Base-by-base conservation (phyloP, 2,888 invertebrate genomes). In the Notodonta ziczac region DNA sequence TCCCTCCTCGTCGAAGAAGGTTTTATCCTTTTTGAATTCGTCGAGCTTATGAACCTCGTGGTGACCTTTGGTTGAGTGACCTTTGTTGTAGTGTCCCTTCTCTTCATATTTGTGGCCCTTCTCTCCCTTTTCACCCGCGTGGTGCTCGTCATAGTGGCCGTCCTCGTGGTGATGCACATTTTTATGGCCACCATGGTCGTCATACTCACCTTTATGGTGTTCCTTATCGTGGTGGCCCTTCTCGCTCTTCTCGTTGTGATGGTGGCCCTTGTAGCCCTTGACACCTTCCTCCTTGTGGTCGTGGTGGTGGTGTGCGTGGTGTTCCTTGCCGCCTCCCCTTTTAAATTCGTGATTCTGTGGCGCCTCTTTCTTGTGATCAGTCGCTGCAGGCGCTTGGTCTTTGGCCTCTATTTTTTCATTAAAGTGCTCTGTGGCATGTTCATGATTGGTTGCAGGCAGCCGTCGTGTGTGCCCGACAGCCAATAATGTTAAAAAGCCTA, bases 1-100 rank as follows among this genome's bases (percentile, higher is more conserved):
- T 74, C 97, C 97, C 77, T 97, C 96, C 87, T 97, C 97, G 75
- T 97, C 97, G 86, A 96, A 97, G 95, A 97, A 97, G 81, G 97
- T 96, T 82, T 97, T 97, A 79, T 97, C 96, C 86, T 97, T 97
- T 84, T 97, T 97, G 88, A 95, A 97, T 87, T 97, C 97, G 85
- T 98, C 97, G 65, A 97, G 88, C 81, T 98, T 97, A 88, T 98
- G 97, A 8, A 97, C 94, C 84, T 97, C 96, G 83, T 98, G 97
- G 72, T 97, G 97, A 62, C 98, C 97, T 86, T 97, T 97, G 72
- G 97, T 97, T 67, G 96, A 96, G 88, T 97, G 97, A 0, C 97
- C 97, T 81, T 97, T 97, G 68, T 97, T 96, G 85, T 96, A 97
- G 72, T 95, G 95, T 10, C 97, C 97, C 66, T 95, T 95, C 74